Base-by-base conservation (phyloP, 2,113 vertebrate species). In the Microcebus murinus region DNA sequence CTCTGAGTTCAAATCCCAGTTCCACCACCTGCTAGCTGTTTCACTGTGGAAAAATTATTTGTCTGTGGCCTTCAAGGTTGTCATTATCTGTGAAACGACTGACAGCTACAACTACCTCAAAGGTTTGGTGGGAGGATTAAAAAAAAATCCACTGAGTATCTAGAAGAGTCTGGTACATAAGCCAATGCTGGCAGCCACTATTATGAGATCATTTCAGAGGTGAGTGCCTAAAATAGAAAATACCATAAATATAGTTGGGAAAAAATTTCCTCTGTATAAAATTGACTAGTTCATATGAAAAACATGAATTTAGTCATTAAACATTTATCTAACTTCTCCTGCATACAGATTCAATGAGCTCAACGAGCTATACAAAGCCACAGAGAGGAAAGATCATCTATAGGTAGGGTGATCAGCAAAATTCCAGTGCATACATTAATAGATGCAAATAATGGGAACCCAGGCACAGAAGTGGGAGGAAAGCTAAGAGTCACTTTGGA, bases 231-330 rank as follows among this genome's bases (percentile, higher is more conserved):
- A 39, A 90, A 87, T 1, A 63, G 45, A 45, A 80, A 90, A 45
- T 52, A 48, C 57, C 15, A 13, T 36, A 29, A 45, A 39, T n/a
- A 52, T 2, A 45, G n/a, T 5, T 20, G 20, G 14, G 68, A 31
- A 45, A 34, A 70, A 36, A 15, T 20, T 52, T 48, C n/a, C 9
- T 68, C 48, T 76, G n/a, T 36, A 76, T 55, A 94, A 95, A 91
- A 81, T 63, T 71, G 90, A 73, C 68, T 31, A 73, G 31, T 86
- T 86, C 48, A 67, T 34, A 82, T 29, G 82, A 82, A 95, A 95
- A 65, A 31, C 15, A 83, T 4, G 45, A 39, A 81, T 34, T 42
- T 74, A 65, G 29, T 61, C 61, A 70, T 39, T 76, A 59, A 87
- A 39, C 57, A 85, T 71, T 80, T 76, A 36, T 29, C 59, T 45